Evolutionary conservation across 1,140 invertebrate genomes (phyloP).

Genomic region (Cydia pomonella): DNA sequence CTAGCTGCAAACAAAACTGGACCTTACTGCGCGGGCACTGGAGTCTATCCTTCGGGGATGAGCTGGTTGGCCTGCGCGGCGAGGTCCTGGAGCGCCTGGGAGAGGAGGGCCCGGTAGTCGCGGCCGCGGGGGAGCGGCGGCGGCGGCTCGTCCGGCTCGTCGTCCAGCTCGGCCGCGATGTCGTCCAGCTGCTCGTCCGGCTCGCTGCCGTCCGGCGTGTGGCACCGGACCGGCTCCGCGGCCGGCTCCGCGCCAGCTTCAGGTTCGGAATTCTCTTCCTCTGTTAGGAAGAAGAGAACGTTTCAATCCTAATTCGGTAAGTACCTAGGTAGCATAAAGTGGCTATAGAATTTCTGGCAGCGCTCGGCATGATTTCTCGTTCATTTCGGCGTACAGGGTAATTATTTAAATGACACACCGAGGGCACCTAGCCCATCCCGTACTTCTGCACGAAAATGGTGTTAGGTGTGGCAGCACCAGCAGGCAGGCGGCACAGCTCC

Average conservation of each 20-base stretch:
- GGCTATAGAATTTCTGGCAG: too few species aligned
- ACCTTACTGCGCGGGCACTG: background rate
- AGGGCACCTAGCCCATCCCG: too few species aligned
- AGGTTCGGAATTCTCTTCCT: slow-evolving; percentile 46
- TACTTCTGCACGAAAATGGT: too few species aligned
- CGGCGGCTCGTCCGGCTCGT: slow-evolving; percentile 34
- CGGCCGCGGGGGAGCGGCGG: slow-evolving; percentile 25
- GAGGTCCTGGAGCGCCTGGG: slow-evolving; percentile 26
- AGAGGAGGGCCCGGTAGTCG: slow-evolving; percentile 34
- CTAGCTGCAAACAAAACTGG: background rate
- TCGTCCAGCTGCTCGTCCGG: slow-evolving; percentile 41
- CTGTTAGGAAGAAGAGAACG: slow-evolving; percentile 35
- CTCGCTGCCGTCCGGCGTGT: slow-evolving; percentile 44
- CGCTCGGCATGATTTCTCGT: too few species aligned
- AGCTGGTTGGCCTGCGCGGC: background rate
- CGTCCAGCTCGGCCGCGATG: slow-evolving; percentile 21
- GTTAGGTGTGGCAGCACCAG: too few species aligned
- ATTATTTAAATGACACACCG: too few species aligned
- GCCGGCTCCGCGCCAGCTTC: slow-evolving; percentile 38
- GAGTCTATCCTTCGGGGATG: background rate
- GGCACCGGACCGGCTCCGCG: slow-evolving; percentile 35
- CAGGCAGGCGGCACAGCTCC: too few species aligned
- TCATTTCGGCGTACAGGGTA: too few species aligned
- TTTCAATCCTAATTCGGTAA: background rate
- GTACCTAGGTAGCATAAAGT: too few species aligned